Conservation (phyloP, 2,113 vertebrate genomes). For the Merops nubicus region DNA sequence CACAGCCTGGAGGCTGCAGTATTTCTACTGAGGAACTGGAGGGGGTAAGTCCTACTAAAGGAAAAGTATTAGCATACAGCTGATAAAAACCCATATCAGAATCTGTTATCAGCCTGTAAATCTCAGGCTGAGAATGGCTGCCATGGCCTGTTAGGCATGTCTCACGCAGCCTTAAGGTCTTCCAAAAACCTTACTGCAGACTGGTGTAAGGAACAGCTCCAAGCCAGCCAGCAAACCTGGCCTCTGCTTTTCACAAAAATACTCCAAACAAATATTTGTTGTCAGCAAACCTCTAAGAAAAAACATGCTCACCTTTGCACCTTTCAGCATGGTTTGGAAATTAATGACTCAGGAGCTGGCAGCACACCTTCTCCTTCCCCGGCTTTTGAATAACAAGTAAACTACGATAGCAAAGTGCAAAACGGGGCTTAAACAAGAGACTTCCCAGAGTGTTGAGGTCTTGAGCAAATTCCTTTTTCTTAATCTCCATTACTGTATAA, state of each 20-base stretch:
- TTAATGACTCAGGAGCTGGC: neutral
- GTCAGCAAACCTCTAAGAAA: neutral
- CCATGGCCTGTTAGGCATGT: neutral
- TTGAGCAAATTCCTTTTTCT: neutral
- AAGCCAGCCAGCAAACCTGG: neutral
- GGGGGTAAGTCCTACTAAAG: neutral
- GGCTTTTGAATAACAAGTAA: neutral
- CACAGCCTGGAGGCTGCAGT: neutral
- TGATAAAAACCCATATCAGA: neutral
- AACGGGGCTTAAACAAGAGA: neutral
- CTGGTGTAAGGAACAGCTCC: neutral
- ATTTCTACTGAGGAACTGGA: neutral
- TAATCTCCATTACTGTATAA: slow-evolving; percentile 32
- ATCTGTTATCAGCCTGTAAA: neutral
- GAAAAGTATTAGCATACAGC: neutral
- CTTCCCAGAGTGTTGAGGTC: neutral
- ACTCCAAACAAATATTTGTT: neutral
- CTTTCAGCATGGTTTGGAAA: neutral
- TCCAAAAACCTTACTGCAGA: neutral
- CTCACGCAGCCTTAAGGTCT: neutral
- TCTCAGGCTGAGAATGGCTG: neutral
- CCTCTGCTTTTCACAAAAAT: neutral
- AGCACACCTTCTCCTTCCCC: neutral
- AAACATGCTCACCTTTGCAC: neutral
- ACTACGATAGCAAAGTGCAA: neutral